Evolutionary conservation across 2,888 invertebrate genomes (phyloP), one percentile per base, ranked within the genome.

Genomic region (Listrodromus nycthemerus): DNA sequence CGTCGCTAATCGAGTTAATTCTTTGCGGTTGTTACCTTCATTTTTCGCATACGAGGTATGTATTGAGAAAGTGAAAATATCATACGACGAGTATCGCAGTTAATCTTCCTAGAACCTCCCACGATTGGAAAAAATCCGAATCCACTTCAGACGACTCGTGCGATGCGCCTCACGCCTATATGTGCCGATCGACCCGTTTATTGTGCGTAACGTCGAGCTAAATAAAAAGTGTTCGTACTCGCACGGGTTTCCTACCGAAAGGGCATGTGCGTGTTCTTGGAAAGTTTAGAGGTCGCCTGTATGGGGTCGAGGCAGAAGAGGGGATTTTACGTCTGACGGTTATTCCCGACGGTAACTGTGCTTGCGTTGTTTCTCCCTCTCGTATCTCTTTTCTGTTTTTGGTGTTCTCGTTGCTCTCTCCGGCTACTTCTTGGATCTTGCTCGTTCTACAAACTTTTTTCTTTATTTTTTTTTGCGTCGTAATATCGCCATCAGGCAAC

Each of bases 201-300:
- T 24, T 10, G 7, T 21, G 1, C 5, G 30, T 37, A 50, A 30
- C 37, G 61, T 58, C 27, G 13, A 30, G 48, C 30, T 27, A 37
- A 77, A 58, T 67, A 67, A 83, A 88, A 87, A 83, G 79, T 76
- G 70, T 55, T 37, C 37, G 58, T 58, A 80, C 73, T 24, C 71
- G 50, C 30, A 80, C 67, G 61, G 78, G 58, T 75, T 69, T 58
- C 50, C 48, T 52, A 30, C 58, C 52, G 30, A 63, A 45, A 78
- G 80, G 86, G 73, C 89, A 90, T 89, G 89, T 89, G 90, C 89
- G 87, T 87, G 89, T 77, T 89, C 88, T 88, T 89, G 87, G 86
- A 86, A 85, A 87, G 87, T 90, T 86, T 89, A 82, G 90, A 90
- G 90, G 89, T 89, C 89, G 85, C 63, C 73, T 82, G 65, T 75